Evolutionary conservation across 2,113 vertebrate genomes (phyloP), one percentile per base, ranked within the genome.

Genomic region (Asarcornis scutulata): DNA sequence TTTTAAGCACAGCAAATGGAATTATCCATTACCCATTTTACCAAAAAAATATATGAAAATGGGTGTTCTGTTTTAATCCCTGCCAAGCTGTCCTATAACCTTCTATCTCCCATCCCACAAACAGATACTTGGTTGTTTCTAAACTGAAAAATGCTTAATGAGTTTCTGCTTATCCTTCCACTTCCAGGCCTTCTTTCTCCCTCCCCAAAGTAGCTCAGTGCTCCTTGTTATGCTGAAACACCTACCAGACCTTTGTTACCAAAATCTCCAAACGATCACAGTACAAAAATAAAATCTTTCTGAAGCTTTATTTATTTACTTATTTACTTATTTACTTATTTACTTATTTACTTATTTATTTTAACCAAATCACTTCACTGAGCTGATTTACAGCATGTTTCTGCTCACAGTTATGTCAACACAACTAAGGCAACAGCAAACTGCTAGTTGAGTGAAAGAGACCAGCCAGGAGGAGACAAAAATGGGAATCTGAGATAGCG

Each of bases 1-100:
- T 95, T 91, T 62, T 76, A 48, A 80, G 26, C 22, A 63, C 20
- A 91, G 63, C 8, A 91, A 88, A 88, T 53, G 26, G 26, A 91
- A 88, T 48, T 48, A 79, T 53, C 44, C 11, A 34, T 76, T 79
- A 87, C 44, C 20, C 11, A 55, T 89, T 72, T 89, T 9, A 68
- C 4, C 82, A 94, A 92, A 87, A 86, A 34, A 60, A 63, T 11
- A 3, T 7, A 72, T 21, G 13, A 27, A 69, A 67, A 60, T 11
- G 13, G 46, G 60, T 26, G 14, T 25, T 62, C 13, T 46, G 75
- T 63, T 76, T 56, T 58, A 81, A 14, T 81, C 69, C 5, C 32
- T 89, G 11, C 1, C 56, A 76, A 87, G 40, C 31, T 76, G 59
- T 48, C 20, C 46, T 88, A 42, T 16, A 75, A 8, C 20, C 23